Evolutionary conservation across 2,888 invertebrate genomes (phyloP).

Genomic region (Pollenia angustigena): DNA sequence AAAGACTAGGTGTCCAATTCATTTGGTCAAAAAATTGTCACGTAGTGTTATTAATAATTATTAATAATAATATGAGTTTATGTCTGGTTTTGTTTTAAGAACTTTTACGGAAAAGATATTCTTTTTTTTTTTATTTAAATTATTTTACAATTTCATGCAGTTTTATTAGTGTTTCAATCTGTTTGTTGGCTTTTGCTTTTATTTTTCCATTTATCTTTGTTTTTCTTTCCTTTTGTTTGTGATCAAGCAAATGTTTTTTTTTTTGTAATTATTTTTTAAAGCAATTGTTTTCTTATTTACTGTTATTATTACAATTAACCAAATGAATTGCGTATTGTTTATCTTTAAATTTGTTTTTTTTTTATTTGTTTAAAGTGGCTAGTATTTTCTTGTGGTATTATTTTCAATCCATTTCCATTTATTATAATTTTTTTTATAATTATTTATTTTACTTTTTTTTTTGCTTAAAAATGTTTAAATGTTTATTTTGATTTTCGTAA

Average conservation of each 20-base stretch:
- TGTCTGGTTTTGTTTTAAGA: slow-evolving; percentile 23
- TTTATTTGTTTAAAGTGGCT: slow-evolving; percentile 65
- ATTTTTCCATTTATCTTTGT: not conserved
- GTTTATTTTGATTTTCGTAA: slow-evolving; percentile 62
- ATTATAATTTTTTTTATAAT: slow-evolving; percentile 30
- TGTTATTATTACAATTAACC: slow-evolving; percentile 26
- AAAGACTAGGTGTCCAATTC: too few relatives aligned
- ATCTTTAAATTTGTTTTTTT: slow-evolving; percentile 9
- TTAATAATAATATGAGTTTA: slow-evolving; percentile 54
- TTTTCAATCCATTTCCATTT: slow-evolving; percentile 26
- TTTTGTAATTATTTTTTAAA: slow-evolving; percentile 44
- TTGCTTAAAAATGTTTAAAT: slow-evolving; percentile 30
- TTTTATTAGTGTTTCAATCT: not conserved
- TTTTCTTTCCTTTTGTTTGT: not conserved
- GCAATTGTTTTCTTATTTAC: slow-evolving; percentile 63
- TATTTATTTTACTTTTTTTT: slow-evolving; percentile 37
- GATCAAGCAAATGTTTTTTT: slow-evolving; percentile 55
- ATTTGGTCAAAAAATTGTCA: too few relatives aligned
- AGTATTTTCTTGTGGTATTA: too few relatives aligned
- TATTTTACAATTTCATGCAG: slow-evolving; percentile 57
- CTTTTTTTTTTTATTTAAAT: slow-evolving; percentile 19
- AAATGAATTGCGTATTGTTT: slow-evolving; percentile 36
- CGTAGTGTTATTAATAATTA: slow-evolving; percentile 50
- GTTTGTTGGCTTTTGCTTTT: slow-evolving; percentile 13
- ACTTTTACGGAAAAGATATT: slow-evolving; percentile 26